A percentile compares a stretch with the other conserved stretches of the same genome.
Evolutionary conservation across 2,113 vertebrate genomes (phyloP).

Genomic region (Psammodynastes pulverulentus): DNA sequence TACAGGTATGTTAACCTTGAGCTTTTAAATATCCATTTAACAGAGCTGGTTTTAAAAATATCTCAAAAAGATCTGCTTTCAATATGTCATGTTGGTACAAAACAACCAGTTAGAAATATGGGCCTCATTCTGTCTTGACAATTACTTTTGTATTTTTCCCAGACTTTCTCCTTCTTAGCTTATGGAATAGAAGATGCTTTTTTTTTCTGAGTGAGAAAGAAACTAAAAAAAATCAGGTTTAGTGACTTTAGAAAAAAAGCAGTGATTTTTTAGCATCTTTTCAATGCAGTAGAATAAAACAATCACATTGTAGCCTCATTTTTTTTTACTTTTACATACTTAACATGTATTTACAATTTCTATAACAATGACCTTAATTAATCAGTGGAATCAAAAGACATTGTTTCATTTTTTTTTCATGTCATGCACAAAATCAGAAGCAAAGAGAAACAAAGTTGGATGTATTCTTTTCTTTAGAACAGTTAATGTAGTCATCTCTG

Average conservation of each 20-base stretch:
- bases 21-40: neutral
- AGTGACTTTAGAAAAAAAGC: no score
- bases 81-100: neutral
- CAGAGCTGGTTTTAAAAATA: neutral
- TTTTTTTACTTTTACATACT: neutral
- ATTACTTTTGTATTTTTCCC: neutral
- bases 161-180: neutral
- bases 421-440: neutral
- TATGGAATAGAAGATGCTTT: neutral
- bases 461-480: neutral
- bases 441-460: neutral
- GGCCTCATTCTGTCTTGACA: neutral
- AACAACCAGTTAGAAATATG: neutral
- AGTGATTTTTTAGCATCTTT: neutral
- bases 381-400: neutral
- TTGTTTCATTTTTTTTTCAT: neutral
- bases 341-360: neutral
- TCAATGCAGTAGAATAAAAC: neutral
- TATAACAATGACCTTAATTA: neutral
- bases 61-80: neutral
- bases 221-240: neutral
- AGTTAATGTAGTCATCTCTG: neutral
- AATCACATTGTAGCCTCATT: neutral
- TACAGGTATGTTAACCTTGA: neutral
- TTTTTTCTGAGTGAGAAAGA: neutral